Evolutionary conservation across 30 jellyfish, hydroid and myxozoan genomes (phyloP).

Genomic region (Turritopsis dohrnii): DNA sequence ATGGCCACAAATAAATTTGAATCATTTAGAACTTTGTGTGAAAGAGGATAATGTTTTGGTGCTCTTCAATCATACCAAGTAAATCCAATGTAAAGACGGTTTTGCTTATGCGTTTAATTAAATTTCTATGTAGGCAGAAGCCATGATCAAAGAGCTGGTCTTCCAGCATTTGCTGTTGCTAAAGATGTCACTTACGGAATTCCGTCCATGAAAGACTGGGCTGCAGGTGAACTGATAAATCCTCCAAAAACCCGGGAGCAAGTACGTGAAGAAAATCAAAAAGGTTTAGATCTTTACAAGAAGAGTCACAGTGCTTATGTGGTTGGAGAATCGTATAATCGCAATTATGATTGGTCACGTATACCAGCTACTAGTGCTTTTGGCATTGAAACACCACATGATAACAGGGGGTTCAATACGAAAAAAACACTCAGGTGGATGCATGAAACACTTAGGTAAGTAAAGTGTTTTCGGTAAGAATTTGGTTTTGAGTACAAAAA

Average conservation of each 20-base stretch:
- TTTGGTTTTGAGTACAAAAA: background rate
- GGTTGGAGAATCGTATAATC: conserved; percentile 84
- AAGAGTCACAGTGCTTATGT: conserved; percentile 84
- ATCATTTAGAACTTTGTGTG: too few relatives aligned
- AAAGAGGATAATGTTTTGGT: too few relatives aligned
- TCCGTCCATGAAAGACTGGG: conserved; percentile 66
- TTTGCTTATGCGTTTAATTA: background rate
- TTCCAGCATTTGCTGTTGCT: conserved; percentile 63
- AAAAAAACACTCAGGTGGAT: conserved; percentile 83
- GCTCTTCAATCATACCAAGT: too few relatives aligned
- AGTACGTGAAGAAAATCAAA: conserved; percentile 50
- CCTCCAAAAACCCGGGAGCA: conserved; percentile 68
- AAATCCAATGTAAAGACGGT: too few relatives aligned
- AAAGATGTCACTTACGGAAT: conserved; percentile 61
- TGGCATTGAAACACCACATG: conserved; percentile 98
- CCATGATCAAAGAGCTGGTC: conserved; percentile 80
- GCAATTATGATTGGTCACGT: conserved; percentile 84
- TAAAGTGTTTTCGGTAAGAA: background rate
- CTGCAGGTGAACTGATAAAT: conserved; percentile 80
- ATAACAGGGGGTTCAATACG: conserved; percentile 79
- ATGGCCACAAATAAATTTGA: too few relatives aligned
- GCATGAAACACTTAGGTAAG: conserved; percentile 72
- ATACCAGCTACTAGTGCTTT: conserved; percentile 70
- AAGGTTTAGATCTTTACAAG: conserved; percentile 77
- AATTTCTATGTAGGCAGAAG: conserved; percentile 51